These are phyloP conservation scores for Tenthredo distinguenda DNA, from an alignment of 2,888 invertebrate species.

Conservation along the genomic window DNA sequence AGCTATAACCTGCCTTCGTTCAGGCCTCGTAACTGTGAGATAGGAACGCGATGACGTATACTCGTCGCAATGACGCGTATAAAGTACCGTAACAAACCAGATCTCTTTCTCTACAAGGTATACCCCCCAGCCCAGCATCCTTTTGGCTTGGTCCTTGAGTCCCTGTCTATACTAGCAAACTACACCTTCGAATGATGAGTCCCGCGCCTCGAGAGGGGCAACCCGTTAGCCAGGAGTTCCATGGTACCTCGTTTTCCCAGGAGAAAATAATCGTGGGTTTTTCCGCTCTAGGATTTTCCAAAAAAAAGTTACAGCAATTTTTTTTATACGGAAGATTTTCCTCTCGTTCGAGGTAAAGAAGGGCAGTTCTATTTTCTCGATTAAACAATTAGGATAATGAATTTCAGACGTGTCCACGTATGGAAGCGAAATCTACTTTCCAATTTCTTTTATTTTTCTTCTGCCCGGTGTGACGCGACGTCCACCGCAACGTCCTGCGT, in stretches of 20 bases:
- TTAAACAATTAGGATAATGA: no score
- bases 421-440: neutral
- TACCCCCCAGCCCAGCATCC: constrained; percentile 58
- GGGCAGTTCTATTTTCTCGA: no score
- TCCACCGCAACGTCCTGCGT: constrained; percentile 64
- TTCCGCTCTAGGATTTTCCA: no score
- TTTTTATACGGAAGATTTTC: no score
- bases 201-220: neutral
- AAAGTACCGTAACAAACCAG: constrained; percentile 64
- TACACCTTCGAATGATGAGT: neutral
- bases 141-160: constrained; percentile 62
- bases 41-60: constrained; percentile 51
- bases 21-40: constrained; percentile 50
- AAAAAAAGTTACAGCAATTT: no score
- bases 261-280: no score
- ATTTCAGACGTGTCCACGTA: no score
- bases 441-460: constrained; percentile 43
- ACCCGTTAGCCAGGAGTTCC: neutral
- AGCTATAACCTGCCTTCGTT: neutral
- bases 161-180: constrained; percentile 52
- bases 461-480: constrained; percentile 58
- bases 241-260: neutral
- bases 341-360: no score
- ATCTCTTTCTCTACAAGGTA: constrained; percentile 33
- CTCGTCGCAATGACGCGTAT: constrained; percentile 60